Evolutionary conservation across 2,797 vertebrate genomes (phyloP), one percentile per base, ranked within the genome.

Genomic region (Amphiprion clarkii): DNA sequence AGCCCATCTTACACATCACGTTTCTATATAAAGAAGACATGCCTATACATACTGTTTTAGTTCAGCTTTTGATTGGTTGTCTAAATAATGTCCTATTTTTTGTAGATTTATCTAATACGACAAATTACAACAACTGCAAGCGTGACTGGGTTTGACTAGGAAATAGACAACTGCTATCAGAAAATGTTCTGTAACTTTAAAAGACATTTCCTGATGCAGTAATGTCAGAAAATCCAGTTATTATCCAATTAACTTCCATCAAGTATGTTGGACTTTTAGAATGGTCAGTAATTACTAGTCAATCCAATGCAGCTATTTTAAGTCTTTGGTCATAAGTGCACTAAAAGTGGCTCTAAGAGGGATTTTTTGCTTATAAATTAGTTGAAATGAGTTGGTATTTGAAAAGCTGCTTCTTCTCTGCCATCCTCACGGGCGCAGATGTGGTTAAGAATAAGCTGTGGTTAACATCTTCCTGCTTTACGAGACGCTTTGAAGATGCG

Each of bases 1-100:
- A 64, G 56, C 51, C 42, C 25, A 40, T 79, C 55, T 80, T 82
- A 83, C 54, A 25, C 68, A 78, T 54, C 71, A 70, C 64, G 67
- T 79, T 73, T 69, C 42, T 79, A 60, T 81, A 36, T 42, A 66
- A 68, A 76, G 49, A 11, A 68, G 21, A 61, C 46, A 55, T 36
- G 56, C 33, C 40, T 60, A 51, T 51, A 36, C 40, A 61, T 53
- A 60, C 61, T 42, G 58, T 44, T 23, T 65, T 36, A 44, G 39
- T 19, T 49, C 10, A 58, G 52, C 39, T 67, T 71, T 56, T 73
- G 21, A 79, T 53, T 57, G 61, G 68, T 31, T 58, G 62, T 9
- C 13, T 71, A 25, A 62, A 65, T 58, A 21, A 51, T 42, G 27
- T 59, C 56, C 23, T 53, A 9, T 59, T 69, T 64, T 6, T 19